Base-by-base conservation (phyloP, 2,888 invertebrate genomes). In the Bellardia pandia region DNA sequence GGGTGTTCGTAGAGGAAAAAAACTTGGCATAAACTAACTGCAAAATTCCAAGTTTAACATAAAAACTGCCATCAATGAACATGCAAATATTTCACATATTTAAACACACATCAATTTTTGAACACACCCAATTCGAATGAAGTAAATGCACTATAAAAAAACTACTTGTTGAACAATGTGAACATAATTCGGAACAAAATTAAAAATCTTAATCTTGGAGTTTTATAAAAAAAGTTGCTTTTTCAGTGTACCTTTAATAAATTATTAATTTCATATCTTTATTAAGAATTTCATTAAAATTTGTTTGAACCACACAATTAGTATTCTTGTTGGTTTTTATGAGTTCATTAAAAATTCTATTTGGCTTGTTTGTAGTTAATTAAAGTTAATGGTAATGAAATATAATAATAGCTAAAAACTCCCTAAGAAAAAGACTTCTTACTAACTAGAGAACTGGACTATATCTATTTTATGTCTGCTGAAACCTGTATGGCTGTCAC, bases 91-190 rank as follows among this genome's bases (percentile, higher is more conserved):
- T 48, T 14, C 30, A 30, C 13, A 69, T 69, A 30, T 48, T 69
- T 48, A 69, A 48, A 42, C 23, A 68, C 68, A 51, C 68, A 51
- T 69, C 9, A 51, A 30, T 30, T 48, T 33, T 69, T 2, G 14
- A 45, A 48, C 68, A 69, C 68, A 48, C 68, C 68, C 48, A 51
- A 30, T 48, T 48, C 68, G 13, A 30, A 48, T 48, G 48, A 48
- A 48, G 48, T 69, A 51, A 37, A 30, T 51, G 8, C 68, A 69
- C 48, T n/a, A 8, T n/a, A 5, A 68, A 16, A 68, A 68, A 45
- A 68, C 2, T 40, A 5, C 13, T 13, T 16, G 40, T 1, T 62
- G 23, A 23, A 62, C 13, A 37, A 53, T 37, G 6, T 37, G 37
- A 37, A 37, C 37, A 37, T 4, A 33, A 33, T 33, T 33, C 4